These are phyloP conservation scores for Drosophila sp. DNA, from an alignment of 1,140 invertebrate species.

Conservation along the genomic window DNA sequence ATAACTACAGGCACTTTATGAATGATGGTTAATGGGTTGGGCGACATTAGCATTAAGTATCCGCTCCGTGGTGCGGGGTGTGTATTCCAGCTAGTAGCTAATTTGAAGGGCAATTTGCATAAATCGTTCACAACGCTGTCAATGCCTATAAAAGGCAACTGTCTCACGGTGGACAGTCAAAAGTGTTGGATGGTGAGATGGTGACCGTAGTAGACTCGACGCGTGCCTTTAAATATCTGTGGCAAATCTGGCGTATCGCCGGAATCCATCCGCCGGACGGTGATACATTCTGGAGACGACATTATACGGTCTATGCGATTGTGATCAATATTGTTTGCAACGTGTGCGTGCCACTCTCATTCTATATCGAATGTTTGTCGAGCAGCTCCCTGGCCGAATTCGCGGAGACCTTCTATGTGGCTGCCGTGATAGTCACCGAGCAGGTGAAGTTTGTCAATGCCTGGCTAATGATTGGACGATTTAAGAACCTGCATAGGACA, in stretches of 20 bases:
- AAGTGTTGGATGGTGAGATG: conserved; percentile 6
- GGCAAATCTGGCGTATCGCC: conserved; percentile 50
- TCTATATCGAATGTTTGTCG: conserved; percentile 33
- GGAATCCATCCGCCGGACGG: conserved; percentile 50
- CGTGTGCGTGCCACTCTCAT: background rate
- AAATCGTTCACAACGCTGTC: conserved; percentile 29
- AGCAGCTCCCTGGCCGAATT: conserved; percentile 38
- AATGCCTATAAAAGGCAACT: conserved; percentile 53
- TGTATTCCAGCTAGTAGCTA: conserved; percentile 11
- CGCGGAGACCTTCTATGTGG: conserved; percentile 57
- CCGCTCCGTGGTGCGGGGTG: background rate
- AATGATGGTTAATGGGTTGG: conserved; percentile 7
- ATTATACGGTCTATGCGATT: conserved; percentile 52
- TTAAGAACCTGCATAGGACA: conserved; percentile 31
- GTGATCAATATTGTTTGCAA: background rate
- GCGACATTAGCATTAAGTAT: conserved; percentile 18
- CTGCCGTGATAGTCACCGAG: conserved; percentile 25
- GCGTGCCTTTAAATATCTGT: conserved; percentile 51
- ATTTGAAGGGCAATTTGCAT: conserved; percentile 67
- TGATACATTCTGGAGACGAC: conserved; percentile 22
- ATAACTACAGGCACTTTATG: conserved; percentile 9
- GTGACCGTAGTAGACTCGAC: conserved; percentile 47
- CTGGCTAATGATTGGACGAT: conserved; percentile 10
- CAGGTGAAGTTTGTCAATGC: conserved; percentile 55
- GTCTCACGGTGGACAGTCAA: background rate